Percentiles rank a stretch among this genome's conserved stretches.
Conservation (phyloP, 2,888 invertebrate genomes). For the Ophion ellenae region DNA sequence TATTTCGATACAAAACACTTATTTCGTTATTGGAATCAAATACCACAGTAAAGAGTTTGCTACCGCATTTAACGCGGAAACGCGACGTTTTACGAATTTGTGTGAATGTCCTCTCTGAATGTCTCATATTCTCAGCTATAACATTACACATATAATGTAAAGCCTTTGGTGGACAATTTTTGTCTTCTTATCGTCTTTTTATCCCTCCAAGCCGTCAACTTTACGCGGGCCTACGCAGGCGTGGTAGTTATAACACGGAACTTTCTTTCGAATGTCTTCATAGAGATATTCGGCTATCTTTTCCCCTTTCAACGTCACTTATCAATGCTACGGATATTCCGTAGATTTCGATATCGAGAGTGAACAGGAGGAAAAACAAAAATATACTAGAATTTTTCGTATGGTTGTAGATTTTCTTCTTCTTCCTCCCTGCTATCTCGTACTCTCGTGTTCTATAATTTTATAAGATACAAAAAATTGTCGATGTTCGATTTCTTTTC, state of each 20-base stretch:
- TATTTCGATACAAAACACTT: slow-evolving; percentile 72
- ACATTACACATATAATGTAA: slow-evolving; percentile 16
- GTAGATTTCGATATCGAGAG: slow-evolving; percentile 18
- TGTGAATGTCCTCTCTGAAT: slow-evolving; percentile 20
- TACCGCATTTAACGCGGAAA: slow-evolving; percentile 27
- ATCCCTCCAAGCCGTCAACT: slow-evolving; percentile 35
- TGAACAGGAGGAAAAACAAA: slow-evolving; percentile 3
- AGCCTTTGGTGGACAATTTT: slow-evolving; percentile 46
- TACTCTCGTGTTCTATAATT: neutral
- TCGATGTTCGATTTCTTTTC: slow-evolving; percentile 37
- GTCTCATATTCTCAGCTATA: slow-evolving; percentile 25
- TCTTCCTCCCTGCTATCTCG: neutral
- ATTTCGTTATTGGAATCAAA: slow-evolving; percentile 66
- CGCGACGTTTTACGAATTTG: slow-evolving; percentile 37
- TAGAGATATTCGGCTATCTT: slow-evolving; percentile 22
- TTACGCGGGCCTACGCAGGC: slow-evolving; percentile 16
- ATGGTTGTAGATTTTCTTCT: neutral
- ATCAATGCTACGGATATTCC: slow-evolving; percentile 34
- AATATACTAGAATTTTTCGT: slow-evolving; percentile 18
- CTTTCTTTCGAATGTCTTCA: slow-evolving; percentile 42
- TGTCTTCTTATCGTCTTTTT: slow-evolving; percentile 4
- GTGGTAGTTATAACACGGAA: slow-evolving; percentile 20
- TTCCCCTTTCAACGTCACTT: slow-evolving; percentile 3
- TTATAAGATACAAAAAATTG: slow-evolving; percentile 43
- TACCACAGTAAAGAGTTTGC: slow-evolving; percentile 57